A percentile compares a stretch with the other conserved stretches of the same genome.
phyloP scores from a whole-genome alignment of 2,888 invertebrate species.

The Meteorus cinctellus region DNA sequence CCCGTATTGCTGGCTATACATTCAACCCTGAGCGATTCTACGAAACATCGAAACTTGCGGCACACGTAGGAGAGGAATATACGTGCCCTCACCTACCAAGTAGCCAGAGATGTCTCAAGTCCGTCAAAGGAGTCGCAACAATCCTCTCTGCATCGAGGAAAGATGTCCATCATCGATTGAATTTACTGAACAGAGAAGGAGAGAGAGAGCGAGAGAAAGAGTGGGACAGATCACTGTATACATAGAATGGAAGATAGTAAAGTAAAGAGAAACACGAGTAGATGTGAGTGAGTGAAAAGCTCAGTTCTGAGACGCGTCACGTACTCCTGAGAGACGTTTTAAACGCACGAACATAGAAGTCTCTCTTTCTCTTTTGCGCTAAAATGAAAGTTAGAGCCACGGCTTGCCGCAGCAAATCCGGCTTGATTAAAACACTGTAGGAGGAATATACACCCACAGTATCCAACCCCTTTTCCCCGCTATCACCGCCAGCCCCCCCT shows the following conservation, averaged over 20 bases:
- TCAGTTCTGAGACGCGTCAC: conserved; percentile 39
- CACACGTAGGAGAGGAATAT: conserved; percentile 27
- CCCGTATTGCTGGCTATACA: background rate
- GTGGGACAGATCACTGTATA: conserved; percentile 18
- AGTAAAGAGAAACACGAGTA: conserved; percentile 45
- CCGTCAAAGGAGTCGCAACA: conserved; percentile 39
- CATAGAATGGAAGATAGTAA: background rate
- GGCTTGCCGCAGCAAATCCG: conserved; percentile 73
- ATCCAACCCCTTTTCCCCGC: conserved; percentile 60
- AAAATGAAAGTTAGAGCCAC: conserved; percentile 73
- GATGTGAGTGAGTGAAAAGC: conserved; percentile 43
- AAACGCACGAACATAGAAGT: conserved; percentile 32
- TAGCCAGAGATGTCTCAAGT: conserved; percentile 40
- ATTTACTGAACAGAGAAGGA: conserved; percentile 38
- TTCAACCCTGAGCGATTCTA: conserved; percentile 2
- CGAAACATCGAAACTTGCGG: conserved; percentile 36
- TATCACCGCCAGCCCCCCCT: conserved; percentile 43
- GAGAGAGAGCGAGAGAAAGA: background rate
- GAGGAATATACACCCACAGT: conserved; percentile 66
- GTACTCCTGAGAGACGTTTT: conserved; percentile 35
- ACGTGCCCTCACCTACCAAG: conserved; percentile 45
- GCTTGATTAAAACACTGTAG: conserved; percentile 74
- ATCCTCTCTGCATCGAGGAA: conserved; percentile 18
- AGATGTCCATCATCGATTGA: conserved; percentile 30
- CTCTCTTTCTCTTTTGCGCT: conserved; percentile 55